A percentile compares a stretch with the other conserved stretches of the same genome.
phyloP scores from a whole-genome alignment of 2,797 vertebrate genomes.

The Hypotaenidia okinawae region DNA sequence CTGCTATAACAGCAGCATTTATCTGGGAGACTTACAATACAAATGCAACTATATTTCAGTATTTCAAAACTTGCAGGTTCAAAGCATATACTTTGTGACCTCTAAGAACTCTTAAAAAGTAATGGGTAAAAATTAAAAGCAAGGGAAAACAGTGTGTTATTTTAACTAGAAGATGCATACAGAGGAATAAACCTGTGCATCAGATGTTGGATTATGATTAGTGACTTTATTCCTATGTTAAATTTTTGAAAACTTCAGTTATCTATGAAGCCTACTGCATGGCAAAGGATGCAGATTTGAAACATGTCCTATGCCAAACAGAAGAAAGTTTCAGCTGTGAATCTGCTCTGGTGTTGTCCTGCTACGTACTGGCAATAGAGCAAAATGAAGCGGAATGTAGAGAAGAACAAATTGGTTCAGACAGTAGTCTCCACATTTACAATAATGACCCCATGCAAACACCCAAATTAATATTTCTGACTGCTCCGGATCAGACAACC shows the following conservation, averaged over 20 bases:
- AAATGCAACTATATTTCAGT: neutral
- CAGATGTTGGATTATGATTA: neutral
- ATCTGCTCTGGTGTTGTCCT: neutral
- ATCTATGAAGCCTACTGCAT: neutral
- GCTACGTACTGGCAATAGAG: neutral
- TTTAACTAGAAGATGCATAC: neutral
- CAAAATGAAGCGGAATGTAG: neutral
- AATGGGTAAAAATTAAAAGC: neutral
- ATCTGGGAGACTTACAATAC: neutral
- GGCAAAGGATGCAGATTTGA: neutral
- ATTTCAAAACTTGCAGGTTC: neutral
- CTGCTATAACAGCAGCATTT: neutral
- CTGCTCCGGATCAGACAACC: neutral
- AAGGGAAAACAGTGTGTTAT: accelerated
- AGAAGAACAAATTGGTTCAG: neutral
- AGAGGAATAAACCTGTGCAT: neutral
- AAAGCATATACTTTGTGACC: neutral
- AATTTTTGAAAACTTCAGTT: neutral
- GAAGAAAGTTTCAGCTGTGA: neutral
- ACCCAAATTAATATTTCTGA: neutral
- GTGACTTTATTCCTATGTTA: neutral
- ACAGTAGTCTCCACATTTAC: neutral
- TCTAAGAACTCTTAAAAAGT: neutral
- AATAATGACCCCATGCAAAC: neutral
- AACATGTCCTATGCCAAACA: neutral